Evolutionary conservation across 2,797 vertebrate genomes (phyloP).

Genomic region (Luscinia luscinia): DNA sequence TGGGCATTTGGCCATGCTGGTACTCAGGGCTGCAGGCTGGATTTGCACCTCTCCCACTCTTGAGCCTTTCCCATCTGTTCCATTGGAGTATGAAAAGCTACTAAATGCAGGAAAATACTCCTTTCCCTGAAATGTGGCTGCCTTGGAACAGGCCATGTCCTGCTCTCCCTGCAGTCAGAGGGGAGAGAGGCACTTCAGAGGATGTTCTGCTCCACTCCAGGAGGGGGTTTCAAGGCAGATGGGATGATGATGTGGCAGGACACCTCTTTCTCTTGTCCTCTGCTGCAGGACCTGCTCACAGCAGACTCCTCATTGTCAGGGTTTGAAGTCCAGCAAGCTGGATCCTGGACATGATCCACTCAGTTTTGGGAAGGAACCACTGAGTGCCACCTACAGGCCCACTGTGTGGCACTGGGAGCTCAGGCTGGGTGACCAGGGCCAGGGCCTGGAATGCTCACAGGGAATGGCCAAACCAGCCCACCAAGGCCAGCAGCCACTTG

Average conservation of each 20-base stretch:
- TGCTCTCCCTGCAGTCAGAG: background rate
- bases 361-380: background rate
- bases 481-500: background rate
- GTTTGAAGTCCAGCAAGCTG: background rate
- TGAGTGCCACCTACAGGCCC: accelerated
- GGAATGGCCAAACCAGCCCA: background rate
- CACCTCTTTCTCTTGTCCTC: background rate
- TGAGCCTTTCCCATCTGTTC: background rate
- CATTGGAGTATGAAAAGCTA: background rate
- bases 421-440: background rate
- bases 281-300: background rate
- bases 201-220: background rate
- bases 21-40: background rate
- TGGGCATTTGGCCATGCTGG: accelerated
- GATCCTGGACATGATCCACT: accelerated
- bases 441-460: background rate
- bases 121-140: background rate
- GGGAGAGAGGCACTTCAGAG: background rate
- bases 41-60: background rate
- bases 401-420: background rate
- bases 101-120: background rate
- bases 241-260: background rate
- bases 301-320: background rate
- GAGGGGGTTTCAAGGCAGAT: background rate
- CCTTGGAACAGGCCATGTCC: background rate